A percentile compares a stretch with the other conserved stretches of the same genome.
Conservation (phyloP, 1,140 invertebrate genomes). For the Drosophila takahashii region DNA sequence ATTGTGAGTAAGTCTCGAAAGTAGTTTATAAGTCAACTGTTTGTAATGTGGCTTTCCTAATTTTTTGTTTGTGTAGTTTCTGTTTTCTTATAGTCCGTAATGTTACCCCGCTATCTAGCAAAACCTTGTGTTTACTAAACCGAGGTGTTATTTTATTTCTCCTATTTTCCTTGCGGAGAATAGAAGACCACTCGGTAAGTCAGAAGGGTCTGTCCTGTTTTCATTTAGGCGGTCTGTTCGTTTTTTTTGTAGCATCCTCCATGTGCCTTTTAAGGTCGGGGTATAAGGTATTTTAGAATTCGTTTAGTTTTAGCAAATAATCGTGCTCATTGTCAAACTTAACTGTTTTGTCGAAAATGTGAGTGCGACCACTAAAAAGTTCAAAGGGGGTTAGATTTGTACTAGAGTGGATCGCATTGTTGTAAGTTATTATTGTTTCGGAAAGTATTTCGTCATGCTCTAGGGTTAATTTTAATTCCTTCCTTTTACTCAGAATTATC, state of each 20-base stretch:
- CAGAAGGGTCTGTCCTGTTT: too few relatives aligned
- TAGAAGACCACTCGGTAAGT: too few relatives aligned
- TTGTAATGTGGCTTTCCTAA: not conserved
- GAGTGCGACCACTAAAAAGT: too few relatives aligned
- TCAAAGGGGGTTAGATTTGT: not conserved
- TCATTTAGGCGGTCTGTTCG: too few relatives aligned
- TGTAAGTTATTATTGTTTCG: conserved; percentile 17
- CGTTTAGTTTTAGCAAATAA: too few relatives aligned
- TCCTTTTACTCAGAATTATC: conserved; percentile 11
- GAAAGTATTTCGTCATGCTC: conserved; percentile 14
- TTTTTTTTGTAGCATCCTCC: too few relatives aligned
- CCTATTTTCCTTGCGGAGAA: too few relatives aligned
- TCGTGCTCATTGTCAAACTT: too few relatives aligned
- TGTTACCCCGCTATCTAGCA: not conserved
- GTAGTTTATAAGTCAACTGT: not conserved
- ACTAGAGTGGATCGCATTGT: conserved; percentile 19
- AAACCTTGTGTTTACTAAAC: conserved; percentile 1
- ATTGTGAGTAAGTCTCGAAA: not conserved
- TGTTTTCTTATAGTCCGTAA: conserved; percentile 7
- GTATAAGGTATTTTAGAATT: too few relatives aligned
- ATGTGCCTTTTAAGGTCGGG: too few relatives aligned
- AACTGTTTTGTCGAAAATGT: too few relatives aligned
- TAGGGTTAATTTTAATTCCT: conserved; percentile 2
- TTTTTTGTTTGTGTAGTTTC: conserved; percentile 4
- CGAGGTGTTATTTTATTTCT: conserved; percentile 1